Percentiles rank a stretch among this genome's conserved stretches.
Conservation (phyloP, 2,888 invertebrate genomes). For the Malacosoma neustria region DNA sequence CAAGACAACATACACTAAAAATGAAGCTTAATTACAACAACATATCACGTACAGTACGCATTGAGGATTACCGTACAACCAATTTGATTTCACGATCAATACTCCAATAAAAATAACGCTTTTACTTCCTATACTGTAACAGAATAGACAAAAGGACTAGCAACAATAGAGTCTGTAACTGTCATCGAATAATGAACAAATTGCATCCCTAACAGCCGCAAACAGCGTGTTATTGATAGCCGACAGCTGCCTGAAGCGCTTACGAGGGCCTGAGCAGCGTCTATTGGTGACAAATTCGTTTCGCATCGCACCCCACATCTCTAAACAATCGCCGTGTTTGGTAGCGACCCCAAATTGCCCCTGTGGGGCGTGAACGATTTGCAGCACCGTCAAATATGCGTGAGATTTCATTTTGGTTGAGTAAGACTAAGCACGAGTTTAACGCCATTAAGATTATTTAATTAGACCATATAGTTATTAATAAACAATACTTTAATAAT, state of each 20-base stretch:
- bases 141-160: constrained; percentile 15
- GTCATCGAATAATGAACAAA: constrained; percentile 62
- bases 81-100: neutral
- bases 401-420: constrained; percentile 31
- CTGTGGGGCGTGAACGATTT: constrained; percentile 40
- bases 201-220: constrained; percentile 62
- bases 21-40: too few species aligned
- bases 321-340: constrained; percentile 29
- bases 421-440: neutral
- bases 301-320: constrained; percentile 40
- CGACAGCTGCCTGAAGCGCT: constrained; percentile 45
- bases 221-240: constrained; percentile 58
- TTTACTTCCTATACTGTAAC: constrained; percentile 13
- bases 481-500: too few species aligned
- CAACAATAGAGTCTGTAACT: constrained; percentile 52
- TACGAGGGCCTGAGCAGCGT: constrained; percentile 24
- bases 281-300: constrained; percentile 66
- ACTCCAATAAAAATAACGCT: neutral
- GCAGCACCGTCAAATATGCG: constrained; percentile 26
- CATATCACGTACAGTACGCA: too few species aligned
- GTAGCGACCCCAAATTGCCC: constrained; percentile 36
- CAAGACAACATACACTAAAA: too few species aligned
- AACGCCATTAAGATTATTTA: too few species aligned
- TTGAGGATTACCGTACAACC: too few species aligned
- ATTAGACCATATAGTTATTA: too few species aligned